Conservation (phyloP, 2,888 invertebrate genomes). For the Syrphus vitripennis region DNA sequence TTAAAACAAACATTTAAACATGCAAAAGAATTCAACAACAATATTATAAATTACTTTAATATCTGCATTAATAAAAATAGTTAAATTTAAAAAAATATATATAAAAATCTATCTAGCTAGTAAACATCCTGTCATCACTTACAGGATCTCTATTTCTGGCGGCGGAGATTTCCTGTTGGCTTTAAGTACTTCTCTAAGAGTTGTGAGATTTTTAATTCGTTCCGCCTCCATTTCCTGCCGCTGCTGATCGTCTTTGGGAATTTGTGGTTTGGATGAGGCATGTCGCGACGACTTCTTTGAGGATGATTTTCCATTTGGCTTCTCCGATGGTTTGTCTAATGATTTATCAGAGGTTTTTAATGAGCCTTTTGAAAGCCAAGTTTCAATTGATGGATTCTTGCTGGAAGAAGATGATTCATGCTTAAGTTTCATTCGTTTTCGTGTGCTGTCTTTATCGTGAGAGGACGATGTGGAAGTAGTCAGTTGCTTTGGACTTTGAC, state of each 20-base stretch:
- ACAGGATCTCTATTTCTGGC: conserved; percentile 56
- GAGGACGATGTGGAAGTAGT: background rate
- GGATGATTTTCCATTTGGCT: conserved; percentile 30
- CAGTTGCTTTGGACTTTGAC: background rate
- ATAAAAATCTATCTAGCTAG: background rate
- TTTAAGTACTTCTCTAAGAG: conserved; percentile 32
- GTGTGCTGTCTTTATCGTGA: conserved; percentile 27
- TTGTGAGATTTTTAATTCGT: conserved; percentile 34
- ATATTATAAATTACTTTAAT: background rate
- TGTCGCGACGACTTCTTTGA: conserved; percentile 27
- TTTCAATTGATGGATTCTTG: conserved; percentile 16
- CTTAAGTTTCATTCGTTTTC: conserved; percentile 28
- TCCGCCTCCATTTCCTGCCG: conserved; percentile 2
- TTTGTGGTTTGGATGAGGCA: background rate
- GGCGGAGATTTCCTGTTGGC: conserved; percentile 54
- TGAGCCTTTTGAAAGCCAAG: conserved; percentile 47
- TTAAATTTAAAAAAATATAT: background rate
- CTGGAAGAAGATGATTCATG: background rate
- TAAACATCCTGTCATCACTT: conserved; percentile 20
- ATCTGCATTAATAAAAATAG: background rate
- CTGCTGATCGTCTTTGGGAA: background rate
- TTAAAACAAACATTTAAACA: background rate
- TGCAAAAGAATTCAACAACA: background rate
- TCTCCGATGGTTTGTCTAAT: conserved; percentile 19
- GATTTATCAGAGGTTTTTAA: conserved; percentile 1